A percentile compares a stretch with the other conserved stretches of the same genome.
These are phyloP conservation scores for Sebastes vulpes DNA, from an alignment of 2,797 vertebrate genomes.

Conservation along the genomic window DNA sequence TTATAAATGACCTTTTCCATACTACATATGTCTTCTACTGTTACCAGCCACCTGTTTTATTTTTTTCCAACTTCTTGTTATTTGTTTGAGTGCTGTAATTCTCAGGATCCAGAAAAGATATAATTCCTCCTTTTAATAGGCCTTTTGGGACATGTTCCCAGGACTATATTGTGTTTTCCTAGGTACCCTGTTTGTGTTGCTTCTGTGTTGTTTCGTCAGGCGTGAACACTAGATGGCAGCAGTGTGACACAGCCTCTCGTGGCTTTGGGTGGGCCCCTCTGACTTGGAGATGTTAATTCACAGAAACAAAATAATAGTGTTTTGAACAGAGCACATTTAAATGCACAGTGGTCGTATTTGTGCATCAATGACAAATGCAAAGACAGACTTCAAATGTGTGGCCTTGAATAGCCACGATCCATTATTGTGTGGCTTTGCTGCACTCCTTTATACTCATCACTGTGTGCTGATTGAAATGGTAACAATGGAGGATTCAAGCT, in stretches of 20 bases:
- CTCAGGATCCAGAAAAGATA: not conserved
- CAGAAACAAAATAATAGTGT: slow-evolving; percentile 15
- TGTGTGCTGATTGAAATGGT: not conserved
- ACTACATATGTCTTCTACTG: not conserved
- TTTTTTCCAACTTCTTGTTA: not conserved
- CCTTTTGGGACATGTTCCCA: fast-evolving
- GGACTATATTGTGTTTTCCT: not conserved
- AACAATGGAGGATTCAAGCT: not conserved
- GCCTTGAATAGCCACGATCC: not conserved
- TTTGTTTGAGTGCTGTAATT: not conserved
- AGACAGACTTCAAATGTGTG: not conserved
- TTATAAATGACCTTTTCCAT: not conserved
- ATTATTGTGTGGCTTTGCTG: not conserved
- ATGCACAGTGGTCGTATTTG: not conserved
- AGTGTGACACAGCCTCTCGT: slow-evolving; percentile 20
- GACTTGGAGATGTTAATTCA: slow-evolving; percentile 30
- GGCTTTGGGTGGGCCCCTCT: slow-evolving; percentile 47
- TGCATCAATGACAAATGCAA: not conserved
- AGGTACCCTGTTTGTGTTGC: not conserved
- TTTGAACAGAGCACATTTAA: slow-evolving; percentile 1
- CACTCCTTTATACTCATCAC: not conserved
- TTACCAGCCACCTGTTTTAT: fast-evolving
- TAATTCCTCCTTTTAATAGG: not conserved
- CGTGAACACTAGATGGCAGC: slow-evolving; percentile 70
- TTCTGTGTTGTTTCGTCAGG: not conserved